phyloP scores from a whole-genome alignment of 2,888 invertebrate species.

The Osmoderma eremita region DNA sequence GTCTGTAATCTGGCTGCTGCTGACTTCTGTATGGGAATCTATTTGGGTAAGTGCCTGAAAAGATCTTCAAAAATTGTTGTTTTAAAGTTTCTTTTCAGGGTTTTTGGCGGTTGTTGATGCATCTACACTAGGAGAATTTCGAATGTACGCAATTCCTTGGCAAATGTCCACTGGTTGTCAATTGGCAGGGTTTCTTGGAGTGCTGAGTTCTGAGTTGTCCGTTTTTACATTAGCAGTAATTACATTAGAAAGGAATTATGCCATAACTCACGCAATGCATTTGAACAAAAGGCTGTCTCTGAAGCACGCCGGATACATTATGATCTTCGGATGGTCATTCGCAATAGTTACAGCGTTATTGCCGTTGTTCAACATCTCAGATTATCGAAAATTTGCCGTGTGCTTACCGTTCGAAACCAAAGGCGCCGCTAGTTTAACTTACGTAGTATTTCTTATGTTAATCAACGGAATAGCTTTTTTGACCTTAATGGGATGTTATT shows the following conservation, averaged over 20 bases:
- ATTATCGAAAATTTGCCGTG: slow-evolving; percentile 96
- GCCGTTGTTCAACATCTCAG: slow-evolving; percentile 91
- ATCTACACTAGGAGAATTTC: slow-evolving; percentile 93
- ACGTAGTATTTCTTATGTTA: slow-evolving; percentile 89
- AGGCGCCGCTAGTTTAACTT: slow-evolving; percentile 80
- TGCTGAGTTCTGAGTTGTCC: slow-evolving; percentile 91
- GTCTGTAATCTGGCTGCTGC: slow-evolving; percentile 97
- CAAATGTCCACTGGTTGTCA: slow-evolving; percentile 95
- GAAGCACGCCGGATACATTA: slow-evolving; percentile 90
- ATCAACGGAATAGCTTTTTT: slow-evolving; percentile 94
- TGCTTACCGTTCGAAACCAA: slow-evolving; percentile 94
- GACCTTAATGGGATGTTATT: slow-evolving; percentile 94
- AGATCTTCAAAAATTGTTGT: background rate
- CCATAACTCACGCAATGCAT: slow-evolving; percentile 98
- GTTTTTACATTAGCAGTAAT: slow-evolving; percentile 97
- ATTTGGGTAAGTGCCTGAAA: slow-evolving; percentile 72
- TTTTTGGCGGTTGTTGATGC: slow-evolving; percentile 96
- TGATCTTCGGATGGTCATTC: slow-evolving; percentile 93
- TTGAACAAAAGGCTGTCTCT: slow-evolving; percentile 92
- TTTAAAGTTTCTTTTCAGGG: slow-evolving; percentile 66
- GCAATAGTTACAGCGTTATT: slow-evolving; percentile 86
- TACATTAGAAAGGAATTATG: slow-evolving; percentile 94
- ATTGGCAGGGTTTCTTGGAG: slow-evolving; percentile 93
- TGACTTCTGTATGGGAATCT: slow-evolving; percentile 97
- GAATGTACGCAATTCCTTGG: slow-evolving; percentile 97